Evolutionary conservation across 35 echinoderm and acorn worm species (phyloP), one percentile per base, ranked within the genome.

Genomic region (Patiria miniata): DNA sequence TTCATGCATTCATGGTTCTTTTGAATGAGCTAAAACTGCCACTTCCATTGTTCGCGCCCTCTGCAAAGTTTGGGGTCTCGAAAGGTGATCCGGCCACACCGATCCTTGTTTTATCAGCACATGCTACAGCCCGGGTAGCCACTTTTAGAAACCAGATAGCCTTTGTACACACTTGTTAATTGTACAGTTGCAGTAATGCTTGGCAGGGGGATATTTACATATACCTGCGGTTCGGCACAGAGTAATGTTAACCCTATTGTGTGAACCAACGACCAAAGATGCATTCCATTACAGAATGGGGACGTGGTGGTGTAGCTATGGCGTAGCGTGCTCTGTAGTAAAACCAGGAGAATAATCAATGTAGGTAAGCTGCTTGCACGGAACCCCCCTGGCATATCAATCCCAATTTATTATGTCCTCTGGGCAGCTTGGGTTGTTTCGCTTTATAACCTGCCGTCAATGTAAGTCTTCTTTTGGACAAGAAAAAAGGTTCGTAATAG

Each of bases 161-260:
- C 65, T 73, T 73, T 73, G 65, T 73, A 73, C 65, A 73, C 65
- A 73, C 30, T 36, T 73, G 65, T 30, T 73, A 73, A 73, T 73
- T 73, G 65, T 73, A 73, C 65, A 28, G 65, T 73, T 73, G 65
- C 65, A 73, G 65, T 73, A 73, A 30, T 32, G 65, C 65, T 73
- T 34, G 65, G 26, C 65, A 0, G 4, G 65, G 65, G 65, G 34
- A 32, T 73, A 73, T 73, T 73, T 73, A 34, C 65, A 73, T 73
- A 73, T 73, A 73, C 65, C 65, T 73, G 65, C 65, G 2, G 65
- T 73, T 73, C 65, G 21, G 21, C 29, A 18, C 21, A 30, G 19
- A 73, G 65, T 73, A 73, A 73, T 36, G 65, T 73, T 73, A 34
- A 34, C 19, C 65, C 34, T 34, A 73, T 73, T 73, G 65, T 73